Conservation (phyloP, 1,140 invertebrate genomes). For the Phymorhynchus buccinoides region DNA sequence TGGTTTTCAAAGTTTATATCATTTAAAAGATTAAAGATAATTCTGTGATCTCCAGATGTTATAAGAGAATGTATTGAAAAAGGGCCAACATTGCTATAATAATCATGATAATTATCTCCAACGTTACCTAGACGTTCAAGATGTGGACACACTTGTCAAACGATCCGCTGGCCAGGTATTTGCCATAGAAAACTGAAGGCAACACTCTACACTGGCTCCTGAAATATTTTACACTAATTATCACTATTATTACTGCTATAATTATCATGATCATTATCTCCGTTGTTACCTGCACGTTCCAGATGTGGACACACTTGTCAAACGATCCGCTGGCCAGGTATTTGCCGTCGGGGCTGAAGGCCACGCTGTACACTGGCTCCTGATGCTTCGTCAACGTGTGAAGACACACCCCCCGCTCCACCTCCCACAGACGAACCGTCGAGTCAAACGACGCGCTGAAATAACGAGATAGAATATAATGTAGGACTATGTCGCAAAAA, state of each 20-base stretch:
- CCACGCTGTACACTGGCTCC: conserved; percentile 90
- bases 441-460: conserved; percentile 96
- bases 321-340: conserved; percentile 98
- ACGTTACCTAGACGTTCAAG: conserved; percentile 96
- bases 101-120: too few species aligned
- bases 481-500: too few species aligned
- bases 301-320: conserved; percentile 99
- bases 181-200: conserved; percentile 90
- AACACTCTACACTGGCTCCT: conserved; percentile 91
- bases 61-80: too few species aligned
- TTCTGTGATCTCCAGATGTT: too few species aligned
- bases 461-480: too few species aligned
- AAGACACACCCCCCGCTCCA: conserved; percentile 93
- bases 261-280: too few species aligned
- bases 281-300: conserved; percentile 96
- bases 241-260: too few species aligned
- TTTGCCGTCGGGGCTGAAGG: conserved; percentile 91
- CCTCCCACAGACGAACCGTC: conserved; percentile 97
- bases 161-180: conserved; percentile 96
- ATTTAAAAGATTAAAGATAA: too few species aligned
- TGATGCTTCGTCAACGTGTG: conserved; percentile 97
- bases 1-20: too few species aligned
- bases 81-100: too few species aligned
- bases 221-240: too few species aligned
- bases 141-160: conserved; percentile 99